A percentile compares a stretch with the other conserved stretches of the same genome.
Conservation (phyloP, 23 tunicate genomes). For the Diplosoma virens region DNA sequence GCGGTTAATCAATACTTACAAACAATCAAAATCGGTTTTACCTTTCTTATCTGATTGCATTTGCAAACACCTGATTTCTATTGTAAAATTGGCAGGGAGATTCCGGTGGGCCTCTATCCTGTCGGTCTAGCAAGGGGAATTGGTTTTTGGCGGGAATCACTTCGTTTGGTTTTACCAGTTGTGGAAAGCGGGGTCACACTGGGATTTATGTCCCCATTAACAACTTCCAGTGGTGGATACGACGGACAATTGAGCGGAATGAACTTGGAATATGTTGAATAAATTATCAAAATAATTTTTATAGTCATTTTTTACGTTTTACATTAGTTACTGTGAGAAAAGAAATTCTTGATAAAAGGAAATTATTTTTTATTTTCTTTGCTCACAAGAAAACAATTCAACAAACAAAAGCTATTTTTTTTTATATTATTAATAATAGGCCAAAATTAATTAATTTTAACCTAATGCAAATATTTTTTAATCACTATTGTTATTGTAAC, state of each 20-base stretch:
- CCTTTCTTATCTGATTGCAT: not conserved
- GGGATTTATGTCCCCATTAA: conserved; percentile 76
- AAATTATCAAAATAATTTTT: no score
- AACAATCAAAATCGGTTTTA: not conserved
- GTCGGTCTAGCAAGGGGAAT: conserved; percentile 8
- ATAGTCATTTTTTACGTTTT: no score
- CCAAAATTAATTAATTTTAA: no score
- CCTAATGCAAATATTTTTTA: no score
- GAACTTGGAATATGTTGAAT: not conserved
- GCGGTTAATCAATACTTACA: not conserved
- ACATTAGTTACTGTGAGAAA: no score
- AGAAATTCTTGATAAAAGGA: no score
- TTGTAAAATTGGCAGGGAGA: conserved; percentile 69
- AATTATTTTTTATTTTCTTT: no score
- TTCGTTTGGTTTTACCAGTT: conserved; percentile 76
- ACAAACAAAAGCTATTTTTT: no score
- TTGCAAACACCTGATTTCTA: not conserved
- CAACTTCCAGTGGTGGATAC: conserved; percentile 62
- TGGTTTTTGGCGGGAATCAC: conserved; percentile 90
- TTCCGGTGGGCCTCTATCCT: conserved; percentile 82
- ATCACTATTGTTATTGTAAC: no score
- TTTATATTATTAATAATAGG: no score
- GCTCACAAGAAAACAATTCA: no score
- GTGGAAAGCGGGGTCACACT: conserved; percentile 85
- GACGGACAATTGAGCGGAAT: conserved; percentile 43